Conservation (phyloP, 1,140 invertebrate species). For the Pararge aegeria region DNA sequence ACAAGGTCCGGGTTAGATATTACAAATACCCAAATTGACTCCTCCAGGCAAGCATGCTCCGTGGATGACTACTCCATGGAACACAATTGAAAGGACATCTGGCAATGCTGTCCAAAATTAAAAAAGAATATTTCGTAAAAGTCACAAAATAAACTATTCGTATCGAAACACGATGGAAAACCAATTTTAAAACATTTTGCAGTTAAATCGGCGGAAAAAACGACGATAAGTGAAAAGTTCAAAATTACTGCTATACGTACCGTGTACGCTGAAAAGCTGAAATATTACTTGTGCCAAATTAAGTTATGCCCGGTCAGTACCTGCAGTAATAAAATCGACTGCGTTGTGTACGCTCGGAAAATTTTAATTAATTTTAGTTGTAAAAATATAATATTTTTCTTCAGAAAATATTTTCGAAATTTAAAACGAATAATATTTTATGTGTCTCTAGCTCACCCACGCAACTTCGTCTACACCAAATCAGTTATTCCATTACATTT, state of each 20-base stretch:
- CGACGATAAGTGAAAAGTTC: neutral
- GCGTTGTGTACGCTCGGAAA: neutral
- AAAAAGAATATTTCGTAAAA: no score
- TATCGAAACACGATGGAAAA: neutral
- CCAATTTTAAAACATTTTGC: neutral
- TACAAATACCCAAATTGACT: no score
- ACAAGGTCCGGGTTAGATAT: no score
- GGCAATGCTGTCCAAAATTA: no score
- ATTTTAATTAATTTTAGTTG: conserved; percentile 4
- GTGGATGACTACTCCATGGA: no score
- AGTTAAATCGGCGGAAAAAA: neutral
- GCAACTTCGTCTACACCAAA: no score
- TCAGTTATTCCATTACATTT: no score
- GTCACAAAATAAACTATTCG: no score
- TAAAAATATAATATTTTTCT: neutral
- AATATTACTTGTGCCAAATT: conserved; percentile 4
- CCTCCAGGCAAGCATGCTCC: no score
- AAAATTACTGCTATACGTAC: neutral
- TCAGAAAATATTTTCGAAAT: neutral
- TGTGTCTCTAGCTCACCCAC: no score
- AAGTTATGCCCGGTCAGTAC: neutral
- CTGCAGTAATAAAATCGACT: conserved; percentile 3
- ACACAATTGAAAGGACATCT: no score
- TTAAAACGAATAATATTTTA: neutral
- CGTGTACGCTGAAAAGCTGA: conserved; percentile 1